Percentiles rank a stretch among this genome's conserved stretches.
Conservation (phyloP, 2,888 invertebrate genomes). For the Priocnemis perturbator region DNA sequence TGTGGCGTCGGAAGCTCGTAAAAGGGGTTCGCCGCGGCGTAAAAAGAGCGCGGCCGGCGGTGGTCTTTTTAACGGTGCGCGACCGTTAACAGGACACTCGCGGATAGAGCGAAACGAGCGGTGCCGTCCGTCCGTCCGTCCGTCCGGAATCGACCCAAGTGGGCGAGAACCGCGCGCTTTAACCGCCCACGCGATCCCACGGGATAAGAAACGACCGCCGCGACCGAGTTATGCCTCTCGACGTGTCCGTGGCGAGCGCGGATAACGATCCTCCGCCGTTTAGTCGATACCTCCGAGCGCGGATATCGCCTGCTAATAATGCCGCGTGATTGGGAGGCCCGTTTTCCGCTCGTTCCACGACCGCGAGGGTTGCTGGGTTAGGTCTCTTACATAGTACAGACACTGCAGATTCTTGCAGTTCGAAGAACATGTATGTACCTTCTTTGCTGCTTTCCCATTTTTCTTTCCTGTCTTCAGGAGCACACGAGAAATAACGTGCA, state of each 20-base stretch:
- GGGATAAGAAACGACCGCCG: conserved; percentile 48
- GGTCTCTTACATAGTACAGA: no score
- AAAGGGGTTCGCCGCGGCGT: no score
- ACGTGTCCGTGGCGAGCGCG: conserved; percentile 28
- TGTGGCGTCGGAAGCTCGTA: no score
- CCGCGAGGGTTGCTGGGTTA: no score
- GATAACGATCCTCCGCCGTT: conserved; percentile 51
- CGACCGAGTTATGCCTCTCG: conserved; percentile 43
- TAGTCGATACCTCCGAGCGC: conserved; percentile 27
- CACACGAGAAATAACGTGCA: no score
- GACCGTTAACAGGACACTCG: conserved; percentile 57
- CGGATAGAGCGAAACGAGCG: conserved; percentile 34
- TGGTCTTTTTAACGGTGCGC: conserved; percentile 29
- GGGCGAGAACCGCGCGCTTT: conserved; percentile 61
- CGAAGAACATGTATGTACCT: no score
- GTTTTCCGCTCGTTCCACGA: conserved; percentile 14
- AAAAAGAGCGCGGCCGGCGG: conserved; percentile 17
- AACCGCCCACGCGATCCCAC: conserved; percentile 58
- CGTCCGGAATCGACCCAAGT: conserved; percentile 63
- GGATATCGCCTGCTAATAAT: conserved; percentile 47
- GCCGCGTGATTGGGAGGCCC: conserved; percentile 33
- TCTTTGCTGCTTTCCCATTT: no score
- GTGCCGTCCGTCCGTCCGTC: no score
- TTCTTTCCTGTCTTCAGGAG: no score
- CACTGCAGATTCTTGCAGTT: no score